These are phyloP conservation scores for Meandrusa payeni DNA, from an alignment of 2,888 invertebrate genomes.

Conservation along the genomic window DNA sequence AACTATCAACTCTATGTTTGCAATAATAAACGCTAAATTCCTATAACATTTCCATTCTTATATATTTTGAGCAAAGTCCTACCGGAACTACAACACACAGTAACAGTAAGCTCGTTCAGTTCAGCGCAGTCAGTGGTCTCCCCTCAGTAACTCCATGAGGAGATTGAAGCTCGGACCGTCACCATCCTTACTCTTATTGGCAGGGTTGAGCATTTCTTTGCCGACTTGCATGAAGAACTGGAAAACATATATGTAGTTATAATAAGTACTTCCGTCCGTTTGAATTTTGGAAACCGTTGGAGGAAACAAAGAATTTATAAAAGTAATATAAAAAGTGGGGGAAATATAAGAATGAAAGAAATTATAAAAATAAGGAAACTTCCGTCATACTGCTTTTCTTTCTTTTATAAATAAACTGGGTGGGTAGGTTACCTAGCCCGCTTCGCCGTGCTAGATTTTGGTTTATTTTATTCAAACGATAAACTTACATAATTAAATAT, in stretches of 20 bases:
- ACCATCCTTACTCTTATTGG: conserved; percentile 92
- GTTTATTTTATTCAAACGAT: no score
- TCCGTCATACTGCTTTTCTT: no score
- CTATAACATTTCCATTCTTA: conserved; percentile 1
- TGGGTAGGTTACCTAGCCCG: no score
- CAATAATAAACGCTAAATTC: conserved; percentile 12
- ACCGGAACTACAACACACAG: not conserved
- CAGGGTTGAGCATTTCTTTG: conserved; percentile 93
- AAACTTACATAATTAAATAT: no score
- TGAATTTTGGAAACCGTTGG: no score
- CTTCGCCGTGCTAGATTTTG: no score
- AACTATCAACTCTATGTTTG: conserved; percentile 3
- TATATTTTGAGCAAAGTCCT: conserved; percentile 22
- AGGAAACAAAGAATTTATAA: no score
- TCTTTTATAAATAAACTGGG: no score
- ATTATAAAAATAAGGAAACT: no score
- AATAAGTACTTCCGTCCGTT: no score
- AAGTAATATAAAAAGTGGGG: no score
- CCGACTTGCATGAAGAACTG: conserved; percentile 86
- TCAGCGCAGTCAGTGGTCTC: conserved; percentile 87
- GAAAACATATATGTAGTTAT: conserved; percentile 32
- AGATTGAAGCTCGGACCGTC: conserved; percentile 96
- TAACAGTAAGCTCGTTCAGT: conserved; percentile 1
- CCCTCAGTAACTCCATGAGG: conserved; percentile 96
- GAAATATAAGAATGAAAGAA: no score